Evolutionary conservation across 2,888 invertebrate species (phyloP).

Genomic region (Ashinkailepas kermadecensis): DNA sequence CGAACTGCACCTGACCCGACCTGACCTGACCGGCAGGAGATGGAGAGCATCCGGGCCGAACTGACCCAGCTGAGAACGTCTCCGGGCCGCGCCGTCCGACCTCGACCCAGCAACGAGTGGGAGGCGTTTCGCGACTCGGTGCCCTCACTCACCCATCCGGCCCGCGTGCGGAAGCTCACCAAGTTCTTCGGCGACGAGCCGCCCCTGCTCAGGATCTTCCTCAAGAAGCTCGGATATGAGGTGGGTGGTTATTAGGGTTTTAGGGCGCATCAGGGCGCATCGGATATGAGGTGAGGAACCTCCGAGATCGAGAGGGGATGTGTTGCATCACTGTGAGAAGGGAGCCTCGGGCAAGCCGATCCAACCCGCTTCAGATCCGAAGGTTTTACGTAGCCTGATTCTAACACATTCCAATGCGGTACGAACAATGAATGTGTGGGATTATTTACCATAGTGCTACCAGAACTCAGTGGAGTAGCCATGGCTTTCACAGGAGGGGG

Average conservation of each 20-base stretch:
- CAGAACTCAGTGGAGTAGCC: no score
- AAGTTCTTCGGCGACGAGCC: constrained; percentile 93
- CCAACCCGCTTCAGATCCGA: no score
- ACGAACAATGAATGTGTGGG: no score
- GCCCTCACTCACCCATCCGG: constrained; percentile 66
- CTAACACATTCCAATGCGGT: no score
- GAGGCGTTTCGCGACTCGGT: constrained; percentile 47
- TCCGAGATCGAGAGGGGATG: no score
- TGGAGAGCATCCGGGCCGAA: constrained; percentile 77
- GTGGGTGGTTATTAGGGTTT: no score
- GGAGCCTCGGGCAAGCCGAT: no score
- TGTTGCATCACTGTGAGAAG: no score
- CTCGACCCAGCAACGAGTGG: constrained; percentile 35
- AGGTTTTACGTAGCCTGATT: no score
- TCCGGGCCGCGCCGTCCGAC: constrained; percentile 25
- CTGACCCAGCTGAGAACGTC: constrained; percentile 61
- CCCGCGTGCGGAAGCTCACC: constrained; percentile 75
- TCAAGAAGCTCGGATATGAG: constrained; percentile 86
- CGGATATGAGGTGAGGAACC: constrained; percentile 61
- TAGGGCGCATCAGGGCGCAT: no score
- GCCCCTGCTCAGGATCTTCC: constrained; percentile 76
- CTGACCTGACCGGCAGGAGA: constrained; percentile 52
- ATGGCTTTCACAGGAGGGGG: no score
- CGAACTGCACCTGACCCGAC: not conserved
- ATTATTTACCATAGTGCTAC: no score